Conservation (phyloP, 2,113 vertebrate genomes). For the Thermophis baileyi region DNA sequence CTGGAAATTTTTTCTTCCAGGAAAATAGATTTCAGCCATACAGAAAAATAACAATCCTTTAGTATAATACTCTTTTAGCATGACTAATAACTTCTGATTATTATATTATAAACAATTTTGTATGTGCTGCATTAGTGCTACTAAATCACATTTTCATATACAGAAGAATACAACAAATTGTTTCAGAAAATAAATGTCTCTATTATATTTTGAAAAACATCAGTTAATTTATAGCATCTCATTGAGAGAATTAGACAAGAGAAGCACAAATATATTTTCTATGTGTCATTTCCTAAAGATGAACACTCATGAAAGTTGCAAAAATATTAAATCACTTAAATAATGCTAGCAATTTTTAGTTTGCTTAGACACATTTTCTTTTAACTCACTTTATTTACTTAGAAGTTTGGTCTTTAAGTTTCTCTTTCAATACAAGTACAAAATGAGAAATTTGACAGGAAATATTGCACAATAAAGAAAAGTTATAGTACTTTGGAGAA, state of each 20-base stretch:
- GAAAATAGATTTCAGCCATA: not conserved
- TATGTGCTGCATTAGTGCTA: constrained; percentile 37
- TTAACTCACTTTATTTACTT: constrained; percentile 53
- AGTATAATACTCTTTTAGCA: constrained; percentile 20
- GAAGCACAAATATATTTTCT: constrained; percentile 63
- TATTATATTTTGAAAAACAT: constrained; percentile 54
- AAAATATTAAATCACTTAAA: constrained; percentile 64
- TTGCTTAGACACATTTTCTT: constrained; percentile 47
- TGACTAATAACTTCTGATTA: constrained; percentile 34
- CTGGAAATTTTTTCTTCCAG: not conserved
- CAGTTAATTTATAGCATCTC: constrained; percentile 62
- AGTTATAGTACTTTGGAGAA: constrained; percentile 40
- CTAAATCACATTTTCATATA: constrained; percentile 55
- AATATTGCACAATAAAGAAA: constrained; percentile 46
- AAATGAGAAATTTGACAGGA: constrained; percentile 43
- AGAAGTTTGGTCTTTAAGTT: constrained; percentile 39
- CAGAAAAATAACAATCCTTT: constrained; percentile 16
- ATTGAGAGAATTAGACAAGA: constrained; percentile 55
- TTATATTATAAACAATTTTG: constrained; percentile 49
- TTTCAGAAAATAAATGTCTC: constrained; percentile 65
- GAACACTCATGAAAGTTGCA: constrained; percentile 50
- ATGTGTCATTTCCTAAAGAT: constrained; percentile 52
- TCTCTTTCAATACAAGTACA: constrained; percentile 30
- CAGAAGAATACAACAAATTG: constrained; percentile 51
- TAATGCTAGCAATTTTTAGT: constrained; percentile 55